Evolutionary conservation across 2,113 vertebrate genomes (phyloP).

Genomic region (Tupaia tana): DNA sequence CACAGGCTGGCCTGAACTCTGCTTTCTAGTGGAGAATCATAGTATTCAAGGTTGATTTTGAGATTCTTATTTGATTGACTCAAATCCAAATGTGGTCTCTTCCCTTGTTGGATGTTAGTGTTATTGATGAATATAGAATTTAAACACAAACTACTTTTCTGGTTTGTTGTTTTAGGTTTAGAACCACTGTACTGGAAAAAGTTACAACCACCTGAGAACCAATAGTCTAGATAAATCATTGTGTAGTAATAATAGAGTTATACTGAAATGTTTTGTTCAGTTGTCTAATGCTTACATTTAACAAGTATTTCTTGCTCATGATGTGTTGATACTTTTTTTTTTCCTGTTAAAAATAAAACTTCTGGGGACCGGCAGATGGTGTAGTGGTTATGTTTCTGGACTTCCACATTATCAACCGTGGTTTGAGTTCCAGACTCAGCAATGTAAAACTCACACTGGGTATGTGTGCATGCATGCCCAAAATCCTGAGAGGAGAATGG

Average conservation of each 20-base stretch:
- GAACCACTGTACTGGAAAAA: constrained; percentile 49
- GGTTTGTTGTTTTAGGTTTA: constrained; percentile 55
- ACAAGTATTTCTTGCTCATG: constrained; percentile 13
- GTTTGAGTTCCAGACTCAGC: too few species aligned
- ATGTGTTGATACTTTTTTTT: constrained; percentile 21
- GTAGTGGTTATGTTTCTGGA: too few species aligned
- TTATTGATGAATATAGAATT: constrained; percentile 35
- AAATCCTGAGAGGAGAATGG: too few species aligned
- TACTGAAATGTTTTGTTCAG: constrained; percentile 42
- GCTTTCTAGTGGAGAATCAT: background rate
- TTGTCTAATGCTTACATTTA: constrained; percentile 32
- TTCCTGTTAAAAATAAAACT: constrained; percentile 43
- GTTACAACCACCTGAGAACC: constrained; percentile 19
- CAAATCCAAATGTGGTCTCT: constrained; percentile 17
- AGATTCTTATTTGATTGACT: constrained; percentile 27
- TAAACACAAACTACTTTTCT: constrained; percentile 29
- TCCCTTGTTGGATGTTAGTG: constrained; percentile 17
- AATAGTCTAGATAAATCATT: background rate
- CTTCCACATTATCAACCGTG: too few species aligned
- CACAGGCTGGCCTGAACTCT: background rate
- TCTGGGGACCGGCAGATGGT: background rate
- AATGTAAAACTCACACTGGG: too few species aligned
- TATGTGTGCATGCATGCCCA: too few species aligned
- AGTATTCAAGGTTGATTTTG: constrained; percentile 25
- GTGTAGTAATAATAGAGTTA: constrained; percentile 44